These are phyloP conservation scores for Pristionchus exspectatus DNA, from an alignment of 2,888 invertebrate species.

Conservation along the genomic window DNA sequence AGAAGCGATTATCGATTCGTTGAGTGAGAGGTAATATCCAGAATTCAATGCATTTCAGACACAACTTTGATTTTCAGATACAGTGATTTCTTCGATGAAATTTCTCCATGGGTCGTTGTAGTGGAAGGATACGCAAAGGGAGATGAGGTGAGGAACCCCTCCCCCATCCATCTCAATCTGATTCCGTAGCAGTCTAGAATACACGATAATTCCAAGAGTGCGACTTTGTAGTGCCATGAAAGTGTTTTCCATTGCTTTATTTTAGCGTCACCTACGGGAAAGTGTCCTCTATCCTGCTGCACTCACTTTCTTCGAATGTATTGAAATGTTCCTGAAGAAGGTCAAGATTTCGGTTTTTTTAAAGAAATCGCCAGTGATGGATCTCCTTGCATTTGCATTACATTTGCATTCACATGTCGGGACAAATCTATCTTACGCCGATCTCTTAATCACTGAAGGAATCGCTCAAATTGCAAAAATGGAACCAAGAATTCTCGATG, in stretches of 20 bases:
- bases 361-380: no score
- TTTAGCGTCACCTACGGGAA: slow-evolving; percentile 35
- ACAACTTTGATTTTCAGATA: neutral
- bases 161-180: no score
- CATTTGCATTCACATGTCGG: neutral
- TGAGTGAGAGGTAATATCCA: neutral
- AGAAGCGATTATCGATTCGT: slow-evolving; percentile 38
- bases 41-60: neutral
- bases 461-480: slow-evolving; percentile 39
- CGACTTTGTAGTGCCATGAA: neutral
- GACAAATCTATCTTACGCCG: slow-evolving; percentile 35
- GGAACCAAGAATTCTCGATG: slow-evolving; percentile 45
- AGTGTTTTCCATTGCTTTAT: neutral
- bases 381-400: neutral
- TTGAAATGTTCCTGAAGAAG: slow-evolving; percentile 48
- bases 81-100: slow-evolving; percentile 47
- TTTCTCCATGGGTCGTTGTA: slow-evolving; percentile 39
- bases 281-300: slow-evolving; percentile 28
- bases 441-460: slow-evolving; percentile 47
- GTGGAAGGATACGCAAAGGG: slow-evolving; percentile 45
- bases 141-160: neutral
- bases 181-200: neutral
- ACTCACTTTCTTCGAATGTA: slow-evolving; percentile 44
- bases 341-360: neutral
- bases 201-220: neutral